Conservation (phyloP, 2,888 invertebrate species). For the Andrena bucephala region DNA sequence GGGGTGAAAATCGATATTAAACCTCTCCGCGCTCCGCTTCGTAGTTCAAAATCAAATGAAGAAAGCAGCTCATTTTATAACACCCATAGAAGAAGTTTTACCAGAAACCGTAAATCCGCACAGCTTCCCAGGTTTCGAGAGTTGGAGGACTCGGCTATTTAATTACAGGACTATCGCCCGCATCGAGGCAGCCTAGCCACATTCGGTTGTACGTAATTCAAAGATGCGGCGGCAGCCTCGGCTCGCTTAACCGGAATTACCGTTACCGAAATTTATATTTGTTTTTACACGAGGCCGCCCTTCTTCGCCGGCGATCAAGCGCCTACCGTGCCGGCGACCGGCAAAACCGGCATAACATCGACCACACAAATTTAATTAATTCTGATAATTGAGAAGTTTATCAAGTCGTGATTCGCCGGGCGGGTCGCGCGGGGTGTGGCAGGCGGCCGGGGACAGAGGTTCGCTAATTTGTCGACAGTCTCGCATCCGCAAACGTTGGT, state of each 20-base stretch:
- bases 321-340: slow-evolving; percentile 3
- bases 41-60: too few relatives aligned
- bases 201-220: slow-evolving; percentile 2
- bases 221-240: neutral
- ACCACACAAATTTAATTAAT: slow-evolving; percentile 69
- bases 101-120: too few relatives aligned
- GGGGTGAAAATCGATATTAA: too few relatives aligned
- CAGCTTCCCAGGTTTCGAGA: neutral
- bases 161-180: neutral
- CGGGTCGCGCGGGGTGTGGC: slow-evolving; percentile 9
- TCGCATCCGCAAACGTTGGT: slow-evolving; percentile 44
- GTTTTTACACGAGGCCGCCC: slow-evolving; percentile 2
- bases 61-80: too few relatives aligned
- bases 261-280: slow-evolving; percentile 22
- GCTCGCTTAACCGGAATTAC: neutral
- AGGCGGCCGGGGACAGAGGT: slow-evolving; percentile 22
- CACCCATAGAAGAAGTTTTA: too few relatives aligned
- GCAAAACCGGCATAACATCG: slow-evolving; percentile 30
- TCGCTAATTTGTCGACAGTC: slow-evolving; percentile 68
- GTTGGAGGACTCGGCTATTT: slow-evolving; percentile 12
- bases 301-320: slow-evolving; percentile 1
- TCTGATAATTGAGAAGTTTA: slow-evolving; percentile 70
- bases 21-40: too few relatives aligned
- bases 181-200: neutral
- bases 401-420: slow-evolving; percentile 37